Conservation (phyloP, 2,797 vertebrate genomes). For the Gallinago solitaria region DNA sequence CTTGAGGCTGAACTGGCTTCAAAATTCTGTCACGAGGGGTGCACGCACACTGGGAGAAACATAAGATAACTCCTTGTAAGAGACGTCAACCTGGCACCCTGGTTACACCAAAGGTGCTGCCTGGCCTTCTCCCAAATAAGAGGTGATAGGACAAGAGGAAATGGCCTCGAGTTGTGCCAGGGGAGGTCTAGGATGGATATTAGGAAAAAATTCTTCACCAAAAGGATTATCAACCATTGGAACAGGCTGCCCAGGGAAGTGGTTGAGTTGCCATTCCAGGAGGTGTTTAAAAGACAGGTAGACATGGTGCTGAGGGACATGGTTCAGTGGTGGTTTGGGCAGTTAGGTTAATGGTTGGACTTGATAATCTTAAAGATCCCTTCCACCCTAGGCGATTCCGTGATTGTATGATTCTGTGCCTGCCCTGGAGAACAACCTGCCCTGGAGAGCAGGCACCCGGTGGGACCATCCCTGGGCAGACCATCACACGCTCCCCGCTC, state of each 20-base stretch:
- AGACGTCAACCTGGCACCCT: background rate
- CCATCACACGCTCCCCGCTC: background rate
- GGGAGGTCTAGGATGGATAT: background rate
- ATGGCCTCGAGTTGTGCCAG: background rate
- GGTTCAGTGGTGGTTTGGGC: background rate
- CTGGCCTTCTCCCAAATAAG: background rate
- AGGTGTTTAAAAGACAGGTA: background rate
- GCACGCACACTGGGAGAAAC: background rate
- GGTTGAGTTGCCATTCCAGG: background rate
- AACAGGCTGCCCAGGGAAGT: background rate
- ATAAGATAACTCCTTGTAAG: background rate
- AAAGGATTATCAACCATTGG: background rate
- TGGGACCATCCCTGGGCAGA: background rate
- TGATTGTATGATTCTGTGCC: background rate
- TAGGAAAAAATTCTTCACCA: background rate
- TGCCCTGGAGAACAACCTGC: background rate
- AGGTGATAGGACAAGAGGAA: background rate
- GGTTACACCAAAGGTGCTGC: background rate
- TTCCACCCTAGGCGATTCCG: background rate
- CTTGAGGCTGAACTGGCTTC: background rate
- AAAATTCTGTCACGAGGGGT: background rate
- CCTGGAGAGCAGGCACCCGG: background rate
- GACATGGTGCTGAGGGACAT: background rate
- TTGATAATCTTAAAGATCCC: background rate
- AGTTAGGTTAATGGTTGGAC: background rate